Evolutionary conservation across 53 echinoderm and acorn worm species (phyloP), one percentile per base, ranked within the genome.

Genomic region (Zoroaster sp.): DNA sequence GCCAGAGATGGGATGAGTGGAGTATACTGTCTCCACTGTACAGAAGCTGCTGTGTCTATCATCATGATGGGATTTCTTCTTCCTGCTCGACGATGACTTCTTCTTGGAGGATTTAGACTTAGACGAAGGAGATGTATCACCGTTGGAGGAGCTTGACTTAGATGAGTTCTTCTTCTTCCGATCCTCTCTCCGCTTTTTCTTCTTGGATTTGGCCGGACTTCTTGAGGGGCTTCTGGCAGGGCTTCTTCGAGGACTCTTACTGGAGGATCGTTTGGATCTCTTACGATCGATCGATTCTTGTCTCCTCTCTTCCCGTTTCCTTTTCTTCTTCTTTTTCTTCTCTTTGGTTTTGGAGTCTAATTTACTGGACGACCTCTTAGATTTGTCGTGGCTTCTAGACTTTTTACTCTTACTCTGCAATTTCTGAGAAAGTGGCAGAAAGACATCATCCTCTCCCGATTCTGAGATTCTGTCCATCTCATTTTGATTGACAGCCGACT

Each of bases 391-490:
- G 31, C 72, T 71, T 88, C 91, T 95, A 8, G 73, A 88, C 67
- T 95, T 95, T 75, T 95, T 95, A 28, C 47, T 74, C 83, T 88
- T 92, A 35, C 74, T 43, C 44, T 44, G 39, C 38, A 85, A 75
- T 77, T 91, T 94, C 37, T 43, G 35, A 31, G 74, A 63, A 13
- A 51, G 49, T 65, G 93, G 93, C 54, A 96, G 80, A 74, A 99
- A 99, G 7, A 99, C 99, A 39, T 98, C 99, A 44, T 98, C 94
- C 76, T 98, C 99, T 15, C 95, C 94, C 4, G 63, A 88, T 39
- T 91, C 89, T 15, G 82, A 51, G 52, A 78, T 78, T 25, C 82
- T 81, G 66, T 44, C 90, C 90, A 89, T 89, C 67, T 89, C 85
- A 17, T 34, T 69, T n/a, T 85, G 69, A 34, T 85, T 47, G 47